Base-by-base conservation (phyloP, 2,888 invertebrate genomes). In the Lampropteryx suffumata region DNA sequence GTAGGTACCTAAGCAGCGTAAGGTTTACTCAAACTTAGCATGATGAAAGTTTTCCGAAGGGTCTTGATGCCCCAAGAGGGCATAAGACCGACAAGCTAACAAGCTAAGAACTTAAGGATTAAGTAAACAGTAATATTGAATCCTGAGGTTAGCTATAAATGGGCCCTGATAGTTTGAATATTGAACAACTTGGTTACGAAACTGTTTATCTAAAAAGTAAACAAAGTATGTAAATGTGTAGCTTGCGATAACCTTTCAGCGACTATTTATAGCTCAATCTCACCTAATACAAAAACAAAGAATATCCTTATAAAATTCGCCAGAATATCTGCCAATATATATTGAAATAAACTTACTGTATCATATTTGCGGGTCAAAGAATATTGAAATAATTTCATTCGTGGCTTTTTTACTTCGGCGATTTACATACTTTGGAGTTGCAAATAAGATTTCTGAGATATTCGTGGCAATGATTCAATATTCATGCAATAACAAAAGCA, bases 401-500 rank as follows among this genome's bases (percentile, higher is more conserved):
- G n/a, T 17, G 29, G 14, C 21, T n/a, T 37, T 46, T 44, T 44
- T 52, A 43, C 42, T 33, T 24, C 14, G 24, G 8, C 24, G 11
- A 52, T 52, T 52, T 41, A 40, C 48, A 45, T 44, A 53, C 30
- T 40, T 35, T 35, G 26, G 12, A 43, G 36, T 32, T 43, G 13
- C 37, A 41, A 43, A 53, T 44, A 36, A 32, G 36, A 28, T 32
- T 35, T 40, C 48, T 40, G 44, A 39, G 27, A 45, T 41, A 48
- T 53, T 48, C 44, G 30, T 32, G 30, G 44, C 41, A 21, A 53
- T 49, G 24, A 53, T 33, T 48, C 53, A 53, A 53, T 53, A 49
- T 53, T 40, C 48, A 49, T 53, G 26, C 39, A 40, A 47, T 44
- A 49, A 48, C n/a, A 48, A 40, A 47, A 37, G 35, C 32, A 33